These are phyloP conservation scores for Accipiter cooperii DNA, from an alignment of 2,113 vertebrate genomes.

Conservation along the genomic window DNA sequence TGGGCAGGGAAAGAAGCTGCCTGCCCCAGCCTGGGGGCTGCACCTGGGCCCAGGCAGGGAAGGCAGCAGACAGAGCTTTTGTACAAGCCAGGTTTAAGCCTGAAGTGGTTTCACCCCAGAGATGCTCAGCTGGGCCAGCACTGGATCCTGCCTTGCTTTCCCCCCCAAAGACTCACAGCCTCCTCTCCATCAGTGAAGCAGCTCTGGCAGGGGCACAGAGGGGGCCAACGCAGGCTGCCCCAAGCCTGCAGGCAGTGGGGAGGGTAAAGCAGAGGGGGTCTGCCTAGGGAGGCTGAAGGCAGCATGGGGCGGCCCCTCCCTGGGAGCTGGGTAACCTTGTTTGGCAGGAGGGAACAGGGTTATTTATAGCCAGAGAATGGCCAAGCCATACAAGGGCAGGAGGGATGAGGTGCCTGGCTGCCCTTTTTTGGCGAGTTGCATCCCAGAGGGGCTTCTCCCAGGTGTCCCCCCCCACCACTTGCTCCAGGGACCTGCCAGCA, in stretches of 20 bases:
- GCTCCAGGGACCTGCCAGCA: neutral
- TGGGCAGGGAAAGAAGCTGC: neutral
- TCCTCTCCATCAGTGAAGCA: neutral
- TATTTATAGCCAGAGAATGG: constrained; percentile 51
- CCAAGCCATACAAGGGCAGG: constrained; percentile 44
- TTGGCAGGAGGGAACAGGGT: neutral
- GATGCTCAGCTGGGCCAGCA: neutral
- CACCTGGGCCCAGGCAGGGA: neutral
- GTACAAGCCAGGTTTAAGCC: neutral
- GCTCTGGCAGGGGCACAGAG: accelerated
- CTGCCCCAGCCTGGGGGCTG: neutral
- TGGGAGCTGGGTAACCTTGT: neutral
- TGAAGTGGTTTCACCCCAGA: neutral
- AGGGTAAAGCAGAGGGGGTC: neutral
- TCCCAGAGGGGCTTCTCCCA: neutral
- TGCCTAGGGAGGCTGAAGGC: accelerated
- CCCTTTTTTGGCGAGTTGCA: constrained; percentile 5
- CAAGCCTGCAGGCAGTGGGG: accelerated
- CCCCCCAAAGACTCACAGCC: neutral
- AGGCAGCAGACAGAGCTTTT: neutral
- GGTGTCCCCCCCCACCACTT: neutral
- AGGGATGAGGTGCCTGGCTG: neutral
- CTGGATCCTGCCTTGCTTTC: neutral
- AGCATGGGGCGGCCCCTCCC: neutral
- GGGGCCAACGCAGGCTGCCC: neutral